Evolutionary conservation across 2,888 invertebrate species (phyloP), one percentile per base, ranked within the genome.

Genomic region (Quadroppia sp.): DNA sequence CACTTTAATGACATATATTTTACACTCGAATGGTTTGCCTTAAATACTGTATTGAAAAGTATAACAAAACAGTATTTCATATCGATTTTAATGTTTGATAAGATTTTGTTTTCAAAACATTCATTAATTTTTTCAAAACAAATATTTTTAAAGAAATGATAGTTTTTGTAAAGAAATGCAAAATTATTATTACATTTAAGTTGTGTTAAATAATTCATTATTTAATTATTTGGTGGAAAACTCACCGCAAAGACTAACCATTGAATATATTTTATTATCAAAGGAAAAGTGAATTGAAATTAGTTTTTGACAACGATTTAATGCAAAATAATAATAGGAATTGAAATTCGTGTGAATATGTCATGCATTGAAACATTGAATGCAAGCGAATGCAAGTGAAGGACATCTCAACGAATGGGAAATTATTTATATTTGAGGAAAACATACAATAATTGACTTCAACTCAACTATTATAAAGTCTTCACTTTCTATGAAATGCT

Each of bases 321-420:
- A 59, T 59, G 32, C 17, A 59, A 32, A 59, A 17, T 17, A 20
- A 23, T 20, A 20, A 7, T 50, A 50, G 25, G 23, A 59, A 59
- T 59, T 59, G 7, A 59, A 59, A 59, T 59, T 59, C 59, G 30
- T 59, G 59, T 59, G 59, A 59, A 59, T 59, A 59, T 59, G 59
- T 59, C 59, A 15, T 59, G 59, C 2, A 59, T 59, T 59, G 28
- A 59, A 53, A n/a, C n/a, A n/a, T n/a, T n/a, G n/a, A n/a, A n/a
- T n/a, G n/a, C n/a, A n/a, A n/a, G 20, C 23, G 3, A 53, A 7
- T 53, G 7, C 13, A 53, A 59, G 59, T 59, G 59, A 59, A 59
- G 59, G 59, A 28, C 59, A 59, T 11, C 53, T 15, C 20, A 59
- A 59, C 17, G 2, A 30, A 59, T 59, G 59, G 28, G 53, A 53